These are phyloP conservation scores for Notarius lentiginosus DNA, from an alignment of 2,113 vertebrate species.

Conservation along the genomic window DNA sequence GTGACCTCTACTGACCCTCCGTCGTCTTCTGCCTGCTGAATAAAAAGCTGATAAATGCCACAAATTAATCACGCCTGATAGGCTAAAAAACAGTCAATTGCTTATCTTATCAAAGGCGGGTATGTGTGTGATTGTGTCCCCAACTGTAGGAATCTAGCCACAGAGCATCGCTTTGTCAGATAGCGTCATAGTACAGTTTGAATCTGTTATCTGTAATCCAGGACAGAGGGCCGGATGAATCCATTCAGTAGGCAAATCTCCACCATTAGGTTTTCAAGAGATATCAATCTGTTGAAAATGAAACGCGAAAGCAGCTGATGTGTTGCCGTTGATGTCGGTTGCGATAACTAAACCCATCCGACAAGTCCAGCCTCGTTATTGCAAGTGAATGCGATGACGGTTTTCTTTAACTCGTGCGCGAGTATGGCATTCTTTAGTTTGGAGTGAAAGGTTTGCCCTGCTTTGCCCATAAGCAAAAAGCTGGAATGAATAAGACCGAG, in stretches of 20 bases:
- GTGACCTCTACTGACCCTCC: constrained; percentile 46
- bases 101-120: constrained; percentile 1
- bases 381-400: constrained; percentile 13
- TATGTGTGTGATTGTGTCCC: neutral
- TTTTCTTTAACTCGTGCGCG: neutral
- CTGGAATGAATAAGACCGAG: neutral
- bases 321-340: constrained; percentile 46
- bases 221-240: constrained; percentile 33
- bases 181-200: constrained; percentile 21
- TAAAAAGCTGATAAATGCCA: constrained; percentile 28
- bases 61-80: constrained; percentile 25
- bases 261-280: constrained; percentile 17
- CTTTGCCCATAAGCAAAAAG: neutral
- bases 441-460: neutral
- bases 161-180: constrained; percentile 23
- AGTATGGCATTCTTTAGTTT: neutral
- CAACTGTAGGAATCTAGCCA: constrained; percentile 22
- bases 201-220: constrained; percentile 41
- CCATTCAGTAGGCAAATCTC: constrained; percentile 48
- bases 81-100: constrained; percentile 14
- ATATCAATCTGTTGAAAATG: constrained; percentile 38
- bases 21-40: constrained; percentile 31
- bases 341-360: constrained; percentile 30
- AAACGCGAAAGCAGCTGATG: constrained; percentile 3
- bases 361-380: constrained; percentile 51